Evolutionary conservation across 2,888 invertebrate genomes (phyloP), one percentile per base, ranked within the genome.

Genomic region (Leptinotarsa rubiginosa): DNA sequence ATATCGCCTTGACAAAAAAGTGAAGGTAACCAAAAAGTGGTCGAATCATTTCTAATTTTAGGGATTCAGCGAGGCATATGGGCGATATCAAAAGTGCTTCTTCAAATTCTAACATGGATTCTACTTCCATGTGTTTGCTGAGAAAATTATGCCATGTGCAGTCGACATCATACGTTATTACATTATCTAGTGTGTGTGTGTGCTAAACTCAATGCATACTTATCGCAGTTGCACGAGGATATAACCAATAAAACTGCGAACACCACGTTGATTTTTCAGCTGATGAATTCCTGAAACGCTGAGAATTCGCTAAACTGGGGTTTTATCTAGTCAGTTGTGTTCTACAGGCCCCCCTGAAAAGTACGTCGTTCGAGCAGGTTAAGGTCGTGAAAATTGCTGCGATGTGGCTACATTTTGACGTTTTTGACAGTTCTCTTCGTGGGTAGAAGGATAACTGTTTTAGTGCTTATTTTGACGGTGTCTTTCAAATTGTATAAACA

Each of bases 91-190:
- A 25, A 31, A 62, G n/a, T 5, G 56, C 16, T 12, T 62, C 10
- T 31, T n/a, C n/a, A 10, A 41, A 41, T n/a, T 62, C 18, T 22
- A 59, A 59, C 15, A 25, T 59, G 59, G 25, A 59, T 59, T 59
- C 59, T 16, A n/a, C 62, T 62, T 62, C 31, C 62, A 62, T 62
- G 31, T 62, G 62, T 62, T 62, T 62, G 62, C n/a, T 31, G 13
- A 31, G 62, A 41, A 62, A 62, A 62, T 59, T 62, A 62, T 62
- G 62, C 62, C 62, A 62, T 62, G 62, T 62, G 62, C 41, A 62
- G 41, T 31, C 62, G 41, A 62, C 62, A 41, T 41, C 62, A 62
- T 31, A 62, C 56, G 56, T 50, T 20, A 56, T 56, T 15, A 22
- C 62, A 62, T 62, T 31, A 62, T 62, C 62, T 62, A 62, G n/a